These are phyloP conservation scores for Tetramorium parvispinum DNA, from an alignment of 1,140 invertebrate species.

Conservation along the genomic window DNA sequence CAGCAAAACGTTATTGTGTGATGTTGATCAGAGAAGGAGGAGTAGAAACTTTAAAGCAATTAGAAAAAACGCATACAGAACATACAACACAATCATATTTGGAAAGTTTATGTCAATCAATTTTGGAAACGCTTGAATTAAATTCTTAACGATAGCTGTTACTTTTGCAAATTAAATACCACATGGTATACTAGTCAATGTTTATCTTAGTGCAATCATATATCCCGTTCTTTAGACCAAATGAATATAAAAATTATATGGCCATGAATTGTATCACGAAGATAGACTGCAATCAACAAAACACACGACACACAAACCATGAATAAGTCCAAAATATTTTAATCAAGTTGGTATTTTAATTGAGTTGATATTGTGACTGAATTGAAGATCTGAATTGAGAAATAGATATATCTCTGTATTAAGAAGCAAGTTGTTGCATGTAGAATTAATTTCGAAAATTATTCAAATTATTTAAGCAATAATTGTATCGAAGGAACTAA, in stretches of 20 bases:
- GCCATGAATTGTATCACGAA: slow-evolving; percentile 57
- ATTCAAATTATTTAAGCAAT: slow-evolving; percentile 24
- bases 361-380: slow-evolving; percentile 35
- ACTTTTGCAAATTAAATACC: slow-evolving; percentile 68
- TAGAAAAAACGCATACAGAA: slow-evolving; percentile 82
- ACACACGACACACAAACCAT: background rate
- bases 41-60: slow-evolving; percentile 85
- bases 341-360: slow-evolving; percentile 37
- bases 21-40: slow-evolving; percentile 90
- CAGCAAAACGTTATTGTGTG: slow-evolving; percentile 90
- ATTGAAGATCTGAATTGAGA: slow-evolving; percentile 73
- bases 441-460: slow-evolving; percentile 47
- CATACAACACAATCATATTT: slow-evolving; percentile 81
- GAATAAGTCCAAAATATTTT: slow-evolving; percentile 51
- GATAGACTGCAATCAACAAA: slow-evolving; percentile 44
- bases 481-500: slow-evolving; percentile 6
- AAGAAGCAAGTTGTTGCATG: slow-evolving; percentile 3
- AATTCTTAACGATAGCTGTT: slow-evolving; percentile 79
- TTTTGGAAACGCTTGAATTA: slow-evolving; percentile 83
- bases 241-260: slow-evolving; percentile 65
- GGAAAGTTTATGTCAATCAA: slow-evolving; percentile 83
- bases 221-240: slow-evolving; percentile 72
- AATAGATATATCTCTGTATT: slow-evolving; percentile 30
- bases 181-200: slow-evolving; percentile 83
- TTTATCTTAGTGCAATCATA: slow-evolving; percentile 71